A percentile compares a stretch with the other conserved stretches of the same genome.
These are phyloP conservation scores for Standfussiana lucernea DNA, from an alignment of 2,888 invertebrate species.

Conservation along the genomic window DNA sequence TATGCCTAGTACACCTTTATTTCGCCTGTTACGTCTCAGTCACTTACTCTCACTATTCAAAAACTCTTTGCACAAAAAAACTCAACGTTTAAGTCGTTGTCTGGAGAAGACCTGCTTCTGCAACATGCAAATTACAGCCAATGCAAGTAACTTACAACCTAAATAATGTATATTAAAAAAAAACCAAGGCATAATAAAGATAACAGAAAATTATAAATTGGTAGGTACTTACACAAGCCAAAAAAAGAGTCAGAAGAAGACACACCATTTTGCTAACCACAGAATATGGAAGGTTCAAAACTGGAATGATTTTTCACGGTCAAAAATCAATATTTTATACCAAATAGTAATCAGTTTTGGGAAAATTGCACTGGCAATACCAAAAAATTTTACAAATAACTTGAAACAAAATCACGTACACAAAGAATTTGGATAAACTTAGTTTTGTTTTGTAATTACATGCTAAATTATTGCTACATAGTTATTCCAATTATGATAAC, in stretches of 20 bases:
- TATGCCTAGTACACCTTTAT: too few relatives aligned
- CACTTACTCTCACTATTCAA: background rate
- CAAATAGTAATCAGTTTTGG: constrained; percentile 58
- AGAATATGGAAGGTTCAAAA: background rate
- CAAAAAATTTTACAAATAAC: constrained; percentile 26
- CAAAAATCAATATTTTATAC: constrained; percentile 56
- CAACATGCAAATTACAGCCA: background rate
- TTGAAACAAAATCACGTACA: constrained; percentile 55
- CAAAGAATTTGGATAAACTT: constrained; percentile 26
- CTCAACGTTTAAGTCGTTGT: background rate
- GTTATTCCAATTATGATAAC: constrained; percentile 14
- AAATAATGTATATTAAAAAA: background rate
- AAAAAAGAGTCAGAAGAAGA: background rate
- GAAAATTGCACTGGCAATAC: constrained; percentile 49
- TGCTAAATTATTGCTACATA: constrained; percentile 14
- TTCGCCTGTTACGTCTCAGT: too few relatives aligned
- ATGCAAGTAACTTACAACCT: too few relatives aligned
- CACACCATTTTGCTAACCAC: constrained; percentile 46
- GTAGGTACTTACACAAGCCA: constrained; percentile 49
- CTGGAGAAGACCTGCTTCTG: background rate
- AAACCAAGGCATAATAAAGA: background rate
- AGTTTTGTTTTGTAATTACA: constrained; percentile 30
- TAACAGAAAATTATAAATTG: background rate
- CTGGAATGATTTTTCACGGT: constrained; percentile 14
- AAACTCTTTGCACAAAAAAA: background rate